Evolutionary conservation across 2,888 invertebrate species (phyloP), one percentile per base, ranked within the genome.

Genomic region (Pseudoips prasinana): DNA sequence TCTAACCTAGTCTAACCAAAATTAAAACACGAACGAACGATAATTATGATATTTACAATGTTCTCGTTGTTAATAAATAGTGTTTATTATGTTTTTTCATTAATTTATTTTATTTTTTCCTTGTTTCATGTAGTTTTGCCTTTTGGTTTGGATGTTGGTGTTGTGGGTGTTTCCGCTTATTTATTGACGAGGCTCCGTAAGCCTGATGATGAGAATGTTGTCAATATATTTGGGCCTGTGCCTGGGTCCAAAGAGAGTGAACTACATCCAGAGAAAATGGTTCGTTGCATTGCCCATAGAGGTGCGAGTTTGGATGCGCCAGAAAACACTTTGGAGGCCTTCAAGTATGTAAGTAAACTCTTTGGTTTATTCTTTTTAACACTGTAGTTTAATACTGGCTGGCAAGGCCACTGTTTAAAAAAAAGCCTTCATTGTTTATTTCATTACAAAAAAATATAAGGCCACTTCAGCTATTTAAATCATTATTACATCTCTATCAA

Each of bases 271-370:
- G 76, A 76, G 8, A 75, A 76, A 53, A 73, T 91, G 1, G 89
- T 93, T 56, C 89, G 85, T 60, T 91, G 93, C 25, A 91, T 94
- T 36, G 95, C 94, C 0, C 95, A 95, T 60, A 89, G 95, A 63
- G 95, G 94, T 2, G 94, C 93, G 7, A 92, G 91, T 1, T 78
- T 92, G 24, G 95, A 95, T 78, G 95, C 93, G 2, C 95, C 95
- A 0, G 95, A 95, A 77, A 95, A 95, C 72, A 95, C 93, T 46
- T 67, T 95, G 46, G 90, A 90, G 33, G 95, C 95, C 1, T 92
- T 95, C 56, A 90, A 91, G 81, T 89, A 92, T 75, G 93, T 93
- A 70, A 86, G 89, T 84, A 40, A 19, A 9, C 18, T 14, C 14
- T 14, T 14, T 14, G 14, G 14, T 14, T 5, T 3, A 14, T 2